phyloP scores from a whole-genome alignment of 92 coral and sea anemone species.

The Umimayanthus kanabou region DNA sequence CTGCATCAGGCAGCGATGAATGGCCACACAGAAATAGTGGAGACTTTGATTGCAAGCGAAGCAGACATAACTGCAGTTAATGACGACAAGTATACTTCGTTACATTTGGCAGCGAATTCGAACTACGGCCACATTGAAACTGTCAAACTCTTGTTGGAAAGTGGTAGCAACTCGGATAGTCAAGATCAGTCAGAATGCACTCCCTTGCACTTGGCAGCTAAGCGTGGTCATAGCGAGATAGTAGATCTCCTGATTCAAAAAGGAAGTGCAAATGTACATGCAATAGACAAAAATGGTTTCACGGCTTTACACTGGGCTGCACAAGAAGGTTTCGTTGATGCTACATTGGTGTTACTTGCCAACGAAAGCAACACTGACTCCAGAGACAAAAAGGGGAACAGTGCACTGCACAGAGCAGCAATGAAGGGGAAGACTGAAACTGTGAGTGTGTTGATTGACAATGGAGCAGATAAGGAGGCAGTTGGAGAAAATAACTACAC shows the following conservation, averaged over 20 bases:
- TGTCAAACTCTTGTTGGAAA: background rate
- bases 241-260: background rate
- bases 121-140: background rate
- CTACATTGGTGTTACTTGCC: background rate
- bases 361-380: background rate
- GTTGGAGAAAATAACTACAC: conserved; percentile 2
- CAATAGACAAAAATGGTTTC: background rate
- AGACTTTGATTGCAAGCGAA: background rate
- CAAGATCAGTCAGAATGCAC: conserved; percentile 1
- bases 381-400: conserved; percentile 4
- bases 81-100: background rate
- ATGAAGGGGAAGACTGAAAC: conserved; percentile 16
- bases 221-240: background rate
- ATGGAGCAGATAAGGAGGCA: background rate
- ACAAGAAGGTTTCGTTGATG: background rate
- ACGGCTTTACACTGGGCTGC: conserved; percentile 11
- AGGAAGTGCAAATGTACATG: conserved; percentile 4
- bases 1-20: conserved; percentile 15
- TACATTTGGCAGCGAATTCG: conserved; percentile 20
- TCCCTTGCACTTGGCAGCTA: conserved; percentile 1
- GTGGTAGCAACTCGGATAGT: background rate
- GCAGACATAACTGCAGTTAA: conserved; percentile 5
- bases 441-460: conserved; percentile 8
- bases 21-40: background rate
- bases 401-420: conserved; percentile 15